These are phyloP conservation scores for Aricia artaxerxes DNA, from an alignment of 2,888 invertebrate species.

Conservation along the genomic window DNA sequence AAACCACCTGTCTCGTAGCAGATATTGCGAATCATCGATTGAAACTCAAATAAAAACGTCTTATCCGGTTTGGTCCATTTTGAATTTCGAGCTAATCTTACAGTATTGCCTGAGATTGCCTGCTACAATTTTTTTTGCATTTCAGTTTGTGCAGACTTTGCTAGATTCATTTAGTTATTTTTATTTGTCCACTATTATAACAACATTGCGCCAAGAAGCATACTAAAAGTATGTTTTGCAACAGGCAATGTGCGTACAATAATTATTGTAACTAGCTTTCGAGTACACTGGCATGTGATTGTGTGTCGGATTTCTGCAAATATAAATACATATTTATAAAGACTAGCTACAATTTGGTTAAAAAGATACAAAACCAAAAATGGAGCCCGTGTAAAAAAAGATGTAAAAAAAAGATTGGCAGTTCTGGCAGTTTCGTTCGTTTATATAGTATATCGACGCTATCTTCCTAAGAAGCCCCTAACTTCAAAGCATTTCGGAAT, in stretches of 20 bases:
- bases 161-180: not conserved
- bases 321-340: not conserved
- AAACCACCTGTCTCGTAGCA: not conserved
- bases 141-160: no score
- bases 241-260: not conserved
- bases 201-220: not conserved
- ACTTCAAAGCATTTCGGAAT: slow-evolving; percentile 16
- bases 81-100: slow-evolving; percentile 1
- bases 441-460: slow-evolving; percentile 21
- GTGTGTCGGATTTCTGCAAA: not conserved
- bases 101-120: not conserved
- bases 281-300: not conserved
- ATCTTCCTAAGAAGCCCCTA: not conserved
- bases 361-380: slow-evolving; percentile 8
- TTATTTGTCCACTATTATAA: not conserved
- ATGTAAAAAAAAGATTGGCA: slow-evolving; percentile 15
- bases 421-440: slow-evolving; percentile 18
- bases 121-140: not conserved
- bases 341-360: slow-evolving; percentile 4
- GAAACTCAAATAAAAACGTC: slow-evolving; percentile 24
- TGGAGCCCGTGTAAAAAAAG: not conserved
- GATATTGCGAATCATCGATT: not conserved
- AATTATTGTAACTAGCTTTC: not conserved
- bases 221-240: not conserved
- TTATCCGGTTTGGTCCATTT: slow-evolving; percentile 25